phyloP scores from a whole-genome alignment of 2,888 invertebrate genomes.

The Gibbula magus region DNA sequence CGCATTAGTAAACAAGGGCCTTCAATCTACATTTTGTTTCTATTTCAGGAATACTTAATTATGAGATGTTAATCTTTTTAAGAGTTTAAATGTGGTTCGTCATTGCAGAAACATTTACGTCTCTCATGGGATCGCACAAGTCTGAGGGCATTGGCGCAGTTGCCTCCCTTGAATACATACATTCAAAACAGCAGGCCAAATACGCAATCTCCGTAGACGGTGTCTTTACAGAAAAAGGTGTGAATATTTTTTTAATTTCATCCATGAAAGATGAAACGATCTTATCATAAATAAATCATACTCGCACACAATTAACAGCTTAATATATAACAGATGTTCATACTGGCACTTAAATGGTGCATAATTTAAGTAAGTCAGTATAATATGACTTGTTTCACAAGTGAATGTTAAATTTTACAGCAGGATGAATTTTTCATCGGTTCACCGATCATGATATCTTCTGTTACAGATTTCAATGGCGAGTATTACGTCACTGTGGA shows the following conservation, averaged over 20 bases:
- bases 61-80: neutral
- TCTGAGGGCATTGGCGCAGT: conserved; percentile 55
- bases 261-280: no score
- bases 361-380: no score
- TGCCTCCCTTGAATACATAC: conserved; percentile 45
- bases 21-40: neutral
- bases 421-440: neutral
- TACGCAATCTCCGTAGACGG: conserved; percentile 48
- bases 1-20: neutral
- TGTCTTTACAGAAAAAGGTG: conserved; percentile 26
- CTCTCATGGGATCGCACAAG: conserved; percentile 48
- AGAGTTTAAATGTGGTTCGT: neutral
- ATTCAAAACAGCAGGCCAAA: conserved; percentile 35
- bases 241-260: no score
- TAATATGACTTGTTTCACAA: no score
- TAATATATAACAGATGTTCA: no score
- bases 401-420: neutral
- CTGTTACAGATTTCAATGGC: conserved; percentile 39
- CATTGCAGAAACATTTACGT: conserved; percentile 10
- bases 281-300: no score
- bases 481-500: conserved; percentile 49
- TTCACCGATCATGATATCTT: neutral
- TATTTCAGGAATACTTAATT: neutral
- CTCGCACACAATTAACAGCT: no score
- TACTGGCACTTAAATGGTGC: no score